Evolutionary conservation across 2,113 vertebrate genomes (phyloP).

Genomic region (Carassius gibelio): DNA sequence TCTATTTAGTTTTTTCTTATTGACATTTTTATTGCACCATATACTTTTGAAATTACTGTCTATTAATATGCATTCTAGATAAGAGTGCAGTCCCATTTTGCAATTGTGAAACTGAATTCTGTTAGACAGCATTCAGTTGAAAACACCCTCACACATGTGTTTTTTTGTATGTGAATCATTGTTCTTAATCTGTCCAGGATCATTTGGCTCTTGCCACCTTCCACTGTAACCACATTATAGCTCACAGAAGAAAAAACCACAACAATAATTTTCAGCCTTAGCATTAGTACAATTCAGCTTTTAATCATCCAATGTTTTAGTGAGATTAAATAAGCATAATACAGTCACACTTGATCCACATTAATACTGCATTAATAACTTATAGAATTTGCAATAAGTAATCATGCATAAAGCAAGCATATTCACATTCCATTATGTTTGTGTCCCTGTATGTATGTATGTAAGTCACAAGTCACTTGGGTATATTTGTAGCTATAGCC

Average conservation of each 20-base stretch:
- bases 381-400: too few relatives aligned
- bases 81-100: background rate
- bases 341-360: background rate
- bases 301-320: background rate
- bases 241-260: background rate
- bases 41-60: background rate
- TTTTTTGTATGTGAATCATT: background rate
- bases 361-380: background rate
- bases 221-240: background rate
- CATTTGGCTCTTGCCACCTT: background rate
- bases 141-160: background rate
- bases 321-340: background rate
- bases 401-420: too few relatives aligned
- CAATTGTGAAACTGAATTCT: background rate
- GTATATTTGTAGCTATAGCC: too few relatives aligned
- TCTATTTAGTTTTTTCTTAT: background rate
- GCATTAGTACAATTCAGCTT: background rate
- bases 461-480: too few relatives aligned
- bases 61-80: background rate
- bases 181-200: background rate
- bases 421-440: too few relatives aligned
- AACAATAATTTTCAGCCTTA: background rate
- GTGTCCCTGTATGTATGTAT: too few relatives aligned
- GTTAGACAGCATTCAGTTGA: background rate
- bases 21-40: background rate